These are phyloP conservation scores for Scomber colias DNA, from an alignment of 2,113 vertebrate genomes.

Conservation along the genomic window DNA sequence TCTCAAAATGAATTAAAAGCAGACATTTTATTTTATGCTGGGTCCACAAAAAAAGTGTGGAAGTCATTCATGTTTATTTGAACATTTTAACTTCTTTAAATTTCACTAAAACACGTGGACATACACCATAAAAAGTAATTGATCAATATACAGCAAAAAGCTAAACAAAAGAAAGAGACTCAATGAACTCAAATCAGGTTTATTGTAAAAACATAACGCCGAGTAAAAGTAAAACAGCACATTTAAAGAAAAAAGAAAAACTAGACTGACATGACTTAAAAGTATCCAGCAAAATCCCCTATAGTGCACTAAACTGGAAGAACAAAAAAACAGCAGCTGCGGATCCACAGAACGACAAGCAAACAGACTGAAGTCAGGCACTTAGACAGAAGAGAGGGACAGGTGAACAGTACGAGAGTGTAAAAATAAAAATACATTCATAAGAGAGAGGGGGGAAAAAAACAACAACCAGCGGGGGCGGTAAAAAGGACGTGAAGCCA, in stretches of 20 bases:
- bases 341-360: conserved; percentile 24
- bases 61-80: too few species aligned
- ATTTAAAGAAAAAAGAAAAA: conserved; percentile 38
- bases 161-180: not conserved
- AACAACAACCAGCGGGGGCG: conserved; percentile 2
- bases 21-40: too few species aligned
- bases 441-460: conserved; percentile 3
- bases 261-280: conserved; percentile 2
- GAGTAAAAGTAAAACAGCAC: conserved; percentile 67
- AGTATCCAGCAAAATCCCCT: conserved; percentile 46
- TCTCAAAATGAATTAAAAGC: too few species aligned
- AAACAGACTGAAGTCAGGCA: conserved; percentile 72
- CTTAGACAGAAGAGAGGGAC: conserved; percentile 61
- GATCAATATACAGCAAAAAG: too few species aligned
- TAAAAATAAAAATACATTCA: conserved; percentile 37
- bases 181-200: conserved; percentile 53
- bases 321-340: conserved; percentile 12
- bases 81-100: too few species aligned
- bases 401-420: not conserved
- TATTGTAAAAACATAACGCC: conserved; percentile 81
- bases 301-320: conserved; percentile 40
- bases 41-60: too few species aligned
- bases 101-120: too few species aligned
- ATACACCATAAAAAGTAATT: too few species aligned
- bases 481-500: not conserved